phyloP scores from a whole-genome alignment of 2,888 invertebrate species.

The Caenorhabditis zanzibari region DNA sequence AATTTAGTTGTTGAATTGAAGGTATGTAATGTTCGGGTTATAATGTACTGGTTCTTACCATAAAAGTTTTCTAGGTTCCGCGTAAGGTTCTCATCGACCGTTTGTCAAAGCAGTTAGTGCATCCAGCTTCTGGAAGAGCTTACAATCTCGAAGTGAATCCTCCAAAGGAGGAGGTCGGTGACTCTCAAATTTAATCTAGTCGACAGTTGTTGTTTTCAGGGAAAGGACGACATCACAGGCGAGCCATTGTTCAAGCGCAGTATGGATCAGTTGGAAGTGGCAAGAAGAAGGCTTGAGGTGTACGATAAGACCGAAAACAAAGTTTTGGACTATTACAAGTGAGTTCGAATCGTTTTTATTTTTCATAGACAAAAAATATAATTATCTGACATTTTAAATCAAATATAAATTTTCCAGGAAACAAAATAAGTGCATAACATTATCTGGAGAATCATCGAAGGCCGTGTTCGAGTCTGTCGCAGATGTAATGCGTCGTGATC shows the following conservation, averaged over 20 bases:
- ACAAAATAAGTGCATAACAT: slow-evolving; percentile 66
- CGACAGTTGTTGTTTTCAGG: slow-evolving; percentile 84
- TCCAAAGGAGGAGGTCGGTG: slow-evolving; percentile 87
- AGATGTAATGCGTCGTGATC: slow-evolving; percentile 66
- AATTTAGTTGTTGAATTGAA: slow-evolving; percentile 70
- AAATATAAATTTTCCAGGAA: slow-evolving; percentile 53
- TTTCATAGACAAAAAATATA: not conserved
- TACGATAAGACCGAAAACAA: slow-evolving; percentile 74
- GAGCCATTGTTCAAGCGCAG: slow-evolving; percentile 93
- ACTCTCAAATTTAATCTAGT: not conserved
- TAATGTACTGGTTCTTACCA: not conserved
- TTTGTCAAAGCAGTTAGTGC: slow-evolving; percentile 85
- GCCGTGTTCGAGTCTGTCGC: slow-evolving; percentile 63
- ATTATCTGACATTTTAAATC: not conserved
- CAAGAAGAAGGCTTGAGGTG: slow-evolving; percentile 69
- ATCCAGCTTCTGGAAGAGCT: slow-evolving; percentile 89
- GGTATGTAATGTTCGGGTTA: slow-evolving; percentile 11
- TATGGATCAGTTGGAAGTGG: slow-evolving; percentile 87
- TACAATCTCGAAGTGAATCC: slow-evolving; percentile 97
- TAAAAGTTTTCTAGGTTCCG: slow-evolving; percentile 53
- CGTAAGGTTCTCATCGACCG: slow-evolving; percentile 72
- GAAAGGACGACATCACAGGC: slow-evolving; percentile 90
- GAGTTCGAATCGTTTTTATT: not conserved
- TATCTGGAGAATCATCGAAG: slow-evolving; percentile 71
- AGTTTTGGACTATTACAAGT: slow-evolving; percentile 73